Conservation (phyloP, 2,113 vertebrate species). For the Coryphaenoides rupestris region DNA sequence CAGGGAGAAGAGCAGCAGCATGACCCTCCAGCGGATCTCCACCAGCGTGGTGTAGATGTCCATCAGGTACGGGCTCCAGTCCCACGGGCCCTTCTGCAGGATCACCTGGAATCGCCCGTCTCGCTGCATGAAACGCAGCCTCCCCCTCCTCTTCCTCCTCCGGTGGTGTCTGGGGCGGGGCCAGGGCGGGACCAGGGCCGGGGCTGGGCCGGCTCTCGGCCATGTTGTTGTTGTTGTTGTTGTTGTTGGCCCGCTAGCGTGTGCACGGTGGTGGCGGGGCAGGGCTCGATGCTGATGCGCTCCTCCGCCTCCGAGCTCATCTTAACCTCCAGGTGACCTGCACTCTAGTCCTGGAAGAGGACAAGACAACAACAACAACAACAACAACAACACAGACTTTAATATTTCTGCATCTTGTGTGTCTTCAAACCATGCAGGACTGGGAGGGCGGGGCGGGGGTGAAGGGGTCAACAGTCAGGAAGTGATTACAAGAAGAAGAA, state of each 20-base stretch:
- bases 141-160: too few species aligned
- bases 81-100: constrained; percentile 81
- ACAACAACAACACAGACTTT: too few species aligned
- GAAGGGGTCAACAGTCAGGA: too few species aligned
- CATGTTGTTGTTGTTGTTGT: too few species aligned
- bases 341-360: constrained; percentile 22
- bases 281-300: constrained; percentile 30
- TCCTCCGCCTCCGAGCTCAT: constrained; percentile 38
- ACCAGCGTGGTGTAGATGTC: constrained; percentile 96
- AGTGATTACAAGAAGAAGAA: too few species aligned
- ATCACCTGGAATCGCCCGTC: constrained; percentile 88
- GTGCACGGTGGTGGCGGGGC: constrained; percentile 45
- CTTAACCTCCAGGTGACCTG: constrained; percentile 2
- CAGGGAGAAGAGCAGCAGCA: constrained; percentile 87
- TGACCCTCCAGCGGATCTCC: constrained; percentile 91
- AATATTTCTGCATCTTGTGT: too few species aligned
- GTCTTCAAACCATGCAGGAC: too few species aligned
- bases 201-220: too few species aligned
- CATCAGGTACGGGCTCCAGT: constrained; percentile 84
- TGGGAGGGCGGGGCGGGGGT: too few species aligned
- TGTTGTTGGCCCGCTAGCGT: neutral
- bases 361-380: too few species aligned
- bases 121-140: constrained; percentile 76
- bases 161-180: too few species aligned
- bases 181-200: constrained; percentile 18